Base-by-base conservation (phyloP, 2,113 vertebrate genomes). In the Carlito syrichta region DNA sequence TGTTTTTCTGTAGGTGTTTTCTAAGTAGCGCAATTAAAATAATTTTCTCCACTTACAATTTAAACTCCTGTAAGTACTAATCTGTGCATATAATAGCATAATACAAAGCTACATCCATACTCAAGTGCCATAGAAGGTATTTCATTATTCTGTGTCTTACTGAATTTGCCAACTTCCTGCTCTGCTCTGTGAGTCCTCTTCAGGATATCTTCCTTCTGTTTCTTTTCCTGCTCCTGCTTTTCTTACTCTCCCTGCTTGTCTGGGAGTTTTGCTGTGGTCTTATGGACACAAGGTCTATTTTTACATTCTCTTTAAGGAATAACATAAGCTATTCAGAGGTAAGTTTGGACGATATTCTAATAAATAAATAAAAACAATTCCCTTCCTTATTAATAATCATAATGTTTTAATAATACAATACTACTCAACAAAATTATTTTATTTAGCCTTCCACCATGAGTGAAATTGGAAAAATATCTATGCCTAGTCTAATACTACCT, bases 11-110 rank as follows among this genome's bases (percentile, higher is more conserved):
- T 74, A 90, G 69, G 45, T 91, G 25, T 95, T 96, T 91, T 94
- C 86, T 90, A 95, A 90, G 91, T 91, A 93, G 66, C 22, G 88
- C 38, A 86, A 83, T 96, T 96, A 94, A 97, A 97, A 88, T 77
- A 86, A 96, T 92, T 92, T 84, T 97, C 86, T 85, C 52, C 48
- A 85, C 48, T 88, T 96, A 88, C 4, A 35, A 86, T 69, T 77
- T 91, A 88, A 90, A 66, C 27, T 87, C 82, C 71, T 8, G 0
- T 94, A 97, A 92, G 50, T 85, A 88, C 19, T 68, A 56, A 94
- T 77, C 13, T 66, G 45, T 52, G 35, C 17, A 48, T 48, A 81
- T 66, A 86, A 94, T 88, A 4, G 52, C 40, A 83, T 89, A 77
- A 78, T 95, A 86, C 17, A 86, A 71, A 77, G 4, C 4, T 60